phyloP scores from a whole-genome alignment of 2,888 invertebrate genomes.

The Phyllotreta striolata region DNA sequence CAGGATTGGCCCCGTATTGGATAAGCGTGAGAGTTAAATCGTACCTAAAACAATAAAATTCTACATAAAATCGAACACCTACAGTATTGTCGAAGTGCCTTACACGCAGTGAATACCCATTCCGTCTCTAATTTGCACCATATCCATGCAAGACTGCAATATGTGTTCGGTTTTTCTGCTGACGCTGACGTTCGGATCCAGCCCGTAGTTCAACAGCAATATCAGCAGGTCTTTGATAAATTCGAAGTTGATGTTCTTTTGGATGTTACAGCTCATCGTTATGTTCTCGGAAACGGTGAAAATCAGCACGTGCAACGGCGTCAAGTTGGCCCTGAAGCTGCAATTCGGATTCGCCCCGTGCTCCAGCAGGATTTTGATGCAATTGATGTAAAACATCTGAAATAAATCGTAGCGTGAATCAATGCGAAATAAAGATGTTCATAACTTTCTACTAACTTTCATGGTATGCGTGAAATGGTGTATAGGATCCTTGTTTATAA shows the following conservation, averaged over 20 bases:
- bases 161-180: conserved; percentile 73
- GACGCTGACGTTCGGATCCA: conserved; percentile 70
- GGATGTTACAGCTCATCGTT: conserved; percentile 71
- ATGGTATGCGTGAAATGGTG: conserved; percentile 77
- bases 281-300: conserved; percentile 77
- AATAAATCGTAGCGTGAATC: not conserved
- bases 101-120: conserved; percentile 72
- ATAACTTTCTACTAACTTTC: conserved; percentile 64
- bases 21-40: conserved; percentile 74
- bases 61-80: not conserved
- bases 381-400: conserved; percentile 75
- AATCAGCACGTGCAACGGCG: conserved; percentile 74
- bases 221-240: conserved; percentile 75
- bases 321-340: conserved; percentile 72
- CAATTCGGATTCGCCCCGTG: conserved; percentile 79
- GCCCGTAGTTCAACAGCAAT: conserved; percentile 71
- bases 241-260: conserved; percentile 73
- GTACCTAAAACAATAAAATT: conserved; percentile 55
- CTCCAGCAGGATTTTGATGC: conserved; percentile 72
- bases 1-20: conserved; percentile 79
- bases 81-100: conserved; percentile 5
- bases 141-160: conserved; percentile 73
- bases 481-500: conserved; percentile 77
- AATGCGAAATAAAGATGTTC: not conserved
- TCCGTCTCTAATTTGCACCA: conserved; percentile 73